phyloP scores from a whole-genome alignment of 2,888 invertebrate species.

The Drosophila rellima region DNA sequence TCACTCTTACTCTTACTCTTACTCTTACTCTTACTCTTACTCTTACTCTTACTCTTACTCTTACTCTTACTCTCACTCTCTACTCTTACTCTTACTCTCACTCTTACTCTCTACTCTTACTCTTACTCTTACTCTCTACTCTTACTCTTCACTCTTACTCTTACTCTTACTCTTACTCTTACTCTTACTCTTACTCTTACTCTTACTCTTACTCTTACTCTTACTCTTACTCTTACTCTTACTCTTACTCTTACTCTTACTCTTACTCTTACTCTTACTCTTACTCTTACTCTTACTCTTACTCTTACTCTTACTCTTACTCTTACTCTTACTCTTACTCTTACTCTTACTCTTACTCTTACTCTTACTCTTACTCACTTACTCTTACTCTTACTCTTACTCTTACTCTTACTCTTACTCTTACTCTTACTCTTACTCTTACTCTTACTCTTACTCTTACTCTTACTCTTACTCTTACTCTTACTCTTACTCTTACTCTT shows the following conservation, averaged over 20 bases:
- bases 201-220: conserved; percentile 4
- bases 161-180: background rate
- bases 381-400: background rate
- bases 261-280: background rate
- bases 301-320: conserved; percentile 2
- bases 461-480: conserved; percentile 9
- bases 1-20: conserved; percentile 2
- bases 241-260: background rate
- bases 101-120: background rate
- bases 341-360: background rate
- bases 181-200: conserved; percentile 1
- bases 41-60: conserved; percentile 7
- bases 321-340: conserved; percentile 3
- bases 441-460: conserved; percentile 3
- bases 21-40: conserved; percentile 3
- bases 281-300: conserved; percentile 1
- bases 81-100: conserved; percentile 1
- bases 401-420: background rate
- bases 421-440: conserved; percentile 5
- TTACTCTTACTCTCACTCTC: conserved; percentile 5
- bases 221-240: background rate
- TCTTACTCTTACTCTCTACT: background rate
- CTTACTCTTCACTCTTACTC: conserved; percentile 3
- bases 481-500: conserved; percentile 7
- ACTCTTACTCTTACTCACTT: background rate